Percentiles rank a stretch among this genome's conserved stretches.
phyloP scores from a whole-genome alignment of 2,797 vertebrate species.

The Australoheros facetus region DNA sequence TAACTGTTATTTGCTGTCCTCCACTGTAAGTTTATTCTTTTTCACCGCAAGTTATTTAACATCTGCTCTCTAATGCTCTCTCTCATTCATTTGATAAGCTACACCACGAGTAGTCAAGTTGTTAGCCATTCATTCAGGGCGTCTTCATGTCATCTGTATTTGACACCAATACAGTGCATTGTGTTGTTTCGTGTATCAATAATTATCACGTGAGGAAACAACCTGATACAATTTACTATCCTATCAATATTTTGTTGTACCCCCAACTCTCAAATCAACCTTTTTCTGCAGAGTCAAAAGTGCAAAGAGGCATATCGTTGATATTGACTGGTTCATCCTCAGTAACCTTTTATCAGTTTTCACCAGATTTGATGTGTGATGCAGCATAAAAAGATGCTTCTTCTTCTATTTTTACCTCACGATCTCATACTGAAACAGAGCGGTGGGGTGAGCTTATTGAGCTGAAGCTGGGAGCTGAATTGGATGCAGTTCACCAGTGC shows the following conservation, averaged over 20 bases:
- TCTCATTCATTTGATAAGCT: background rate
- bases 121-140: background rate
- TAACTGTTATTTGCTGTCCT: background rate
- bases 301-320: background rate
- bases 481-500: background rate
- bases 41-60: background rate
- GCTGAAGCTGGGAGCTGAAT: background rate
- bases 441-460: background rate
- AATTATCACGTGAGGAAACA: background rate
- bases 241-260: background rate
- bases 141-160: background rate
- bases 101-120: background rate
- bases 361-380: background rate
- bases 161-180: background rate
- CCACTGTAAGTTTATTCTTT: background rate
- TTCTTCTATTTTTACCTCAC: background rate
- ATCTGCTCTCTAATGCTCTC: background rate
- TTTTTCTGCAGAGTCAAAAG: background rate
- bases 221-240: background rate
- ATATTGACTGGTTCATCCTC: background rate
- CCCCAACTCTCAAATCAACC: background rate
- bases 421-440: background rate
- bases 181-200: background rate
- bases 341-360: constrained; percentile 1
- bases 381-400: background rate